These are phyloP conservation scores for Nasonovia ribisnigri DNA, from an alignment of 2,888 invertebrate genomes.

Conservation along the genomic window DNA sequence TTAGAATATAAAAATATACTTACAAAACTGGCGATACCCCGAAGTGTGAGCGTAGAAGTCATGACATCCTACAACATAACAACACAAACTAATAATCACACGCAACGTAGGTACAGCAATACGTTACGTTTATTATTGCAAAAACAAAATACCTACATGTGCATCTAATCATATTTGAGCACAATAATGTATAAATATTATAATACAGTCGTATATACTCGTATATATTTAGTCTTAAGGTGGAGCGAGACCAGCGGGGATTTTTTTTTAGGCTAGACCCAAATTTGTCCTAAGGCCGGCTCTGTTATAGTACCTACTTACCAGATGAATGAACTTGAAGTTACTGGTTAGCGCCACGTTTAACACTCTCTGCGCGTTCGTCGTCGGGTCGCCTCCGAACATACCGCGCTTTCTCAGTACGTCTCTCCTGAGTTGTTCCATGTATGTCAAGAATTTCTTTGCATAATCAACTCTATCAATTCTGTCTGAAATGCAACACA, in stretches of 20 bases:
- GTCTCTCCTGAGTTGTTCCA: conserved; percentile 29
- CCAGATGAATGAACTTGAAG: conserved; percentile 50
- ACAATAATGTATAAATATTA: too few relatives aligned
- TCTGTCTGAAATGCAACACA: neutral
- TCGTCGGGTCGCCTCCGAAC: neutral
- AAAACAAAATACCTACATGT: neutral
- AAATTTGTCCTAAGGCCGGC: too few relatives aligned
- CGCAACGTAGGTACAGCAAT: neutral
- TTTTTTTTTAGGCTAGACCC: too few relatives aligned
- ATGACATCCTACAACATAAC: conserved; percentile 48
- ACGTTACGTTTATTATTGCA: neutral
- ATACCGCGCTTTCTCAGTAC: neutral
- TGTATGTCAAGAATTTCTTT: neutral
- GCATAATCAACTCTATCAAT: neutral
- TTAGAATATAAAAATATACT: neutral
- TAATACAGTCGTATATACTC: too few relatives aligned
- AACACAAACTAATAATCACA: neutral
- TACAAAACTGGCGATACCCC: conserved; percentile 34
- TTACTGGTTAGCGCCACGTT: neutral
- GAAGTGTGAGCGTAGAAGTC: conserved; percentile 47
- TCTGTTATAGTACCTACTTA: neutral
- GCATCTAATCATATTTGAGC: neutral
- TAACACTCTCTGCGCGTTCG: neutral
- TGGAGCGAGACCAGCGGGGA: too few relatives aligned
- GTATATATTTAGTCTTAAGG: too few relatives aligned